These are phyloP conservation scores for Sula dactylatra DNA, from an alignment of 2,113 vertebrate species.

Conservation along the genomic window DNA sequence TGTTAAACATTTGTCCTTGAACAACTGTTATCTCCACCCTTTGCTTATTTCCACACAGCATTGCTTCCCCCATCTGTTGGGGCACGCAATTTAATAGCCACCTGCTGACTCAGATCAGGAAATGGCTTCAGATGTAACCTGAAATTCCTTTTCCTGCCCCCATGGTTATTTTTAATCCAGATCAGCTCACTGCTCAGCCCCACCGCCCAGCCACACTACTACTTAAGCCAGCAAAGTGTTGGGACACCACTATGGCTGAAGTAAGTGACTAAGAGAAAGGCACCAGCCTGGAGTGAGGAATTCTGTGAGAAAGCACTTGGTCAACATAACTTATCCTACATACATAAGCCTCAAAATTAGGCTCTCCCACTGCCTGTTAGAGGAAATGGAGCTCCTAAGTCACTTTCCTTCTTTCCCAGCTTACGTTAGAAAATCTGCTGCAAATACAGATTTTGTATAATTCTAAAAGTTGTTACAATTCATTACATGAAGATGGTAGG, in stretches of 20 bases:
- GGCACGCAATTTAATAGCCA: background rate
- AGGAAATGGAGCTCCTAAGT: background rate
- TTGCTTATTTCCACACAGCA: background rate
- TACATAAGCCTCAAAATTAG: background rate
- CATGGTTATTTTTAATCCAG: background rate
- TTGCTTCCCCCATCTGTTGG: background rate
- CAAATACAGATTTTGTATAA: background rate
- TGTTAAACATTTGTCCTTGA: background rate
- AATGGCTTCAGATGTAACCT: background rate
- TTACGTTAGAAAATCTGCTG: background rate
- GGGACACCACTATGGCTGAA: background rate
- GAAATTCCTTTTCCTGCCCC: background rate
- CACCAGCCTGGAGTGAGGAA: background rate
- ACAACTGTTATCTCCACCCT: background rate
- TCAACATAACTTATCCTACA: background rate
- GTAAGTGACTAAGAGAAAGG: background rate
- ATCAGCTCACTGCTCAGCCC: background rate
- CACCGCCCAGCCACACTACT: background rate
- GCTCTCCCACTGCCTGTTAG: background rate
- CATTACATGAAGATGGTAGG: background rate
- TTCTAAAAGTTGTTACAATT: background rate
- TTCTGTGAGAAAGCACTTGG: background rate
- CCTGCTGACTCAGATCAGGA: background rate
- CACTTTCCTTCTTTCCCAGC: background rate
- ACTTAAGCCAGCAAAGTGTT: accelerated